These are phyloP conservation scores for Todiramphus chloris DNA, from an alignment of 2,113 vertebrate genomes.

Conservation along the genomic window DNA sequence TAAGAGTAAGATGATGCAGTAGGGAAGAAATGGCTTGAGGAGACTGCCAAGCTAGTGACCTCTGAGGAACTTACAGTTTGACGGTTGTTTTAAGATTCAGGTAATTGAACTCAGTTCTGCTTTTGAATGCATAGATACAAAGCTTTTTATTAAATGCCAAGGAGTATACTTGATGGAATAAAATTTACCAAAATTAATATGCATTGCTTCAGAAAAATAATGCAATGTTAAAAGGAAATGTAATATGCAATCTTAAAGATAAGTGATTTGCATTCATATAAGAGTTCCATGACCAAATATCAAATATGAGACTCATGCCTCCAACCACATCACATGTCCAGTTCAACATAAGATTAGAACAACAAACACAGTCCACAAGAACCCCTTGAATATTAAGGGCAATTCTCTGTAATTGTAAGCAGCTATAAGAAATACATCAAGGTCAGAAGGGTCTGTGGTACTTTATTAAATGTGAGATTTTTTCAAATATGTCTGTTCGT, in stretches of 20 bases:
- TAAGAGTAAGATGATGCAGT: not conserved
- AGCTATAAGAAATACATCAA: not conserved
- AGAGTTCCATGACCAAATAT: not conserved
- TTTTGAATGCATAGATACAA: not conserved
- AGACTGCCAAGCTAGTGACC: not conserved
- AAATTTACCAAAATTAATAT: not conserved
- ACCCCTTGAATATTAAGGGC: not conserved
- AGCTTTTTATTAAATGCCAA: not conserved
- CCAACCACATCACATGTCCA: rapidly evolving
- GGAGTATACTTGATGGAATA: not conserved
- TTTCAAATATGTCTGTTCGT: not conserved
- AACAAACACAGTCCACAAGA: not conserved
- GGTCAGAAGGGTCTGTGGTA: not conserved
- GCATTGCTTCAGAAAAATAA: not conserved
- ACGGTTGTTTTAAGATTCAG: not conserved
- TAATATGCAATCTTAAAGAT: not conserved
- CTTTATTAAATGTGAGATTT: not conserved
- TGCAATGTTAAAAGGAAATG: not conserved
- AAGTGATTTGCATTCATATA: not conserved
- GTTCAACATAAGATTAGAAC: not conserved
- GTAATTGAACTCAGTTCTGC: not conserved
- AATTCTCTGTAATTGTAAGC: not conserved
- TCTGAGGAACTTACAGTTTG: not conserved
- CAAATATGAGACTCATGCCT: not conserved
- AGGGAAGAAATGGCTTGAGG: not conserved